Percentiles rank a stretch among this genome's conserved stretches.
Evolutionary conservation across 1,140 invertebrate species (phyloP).

Genomic region (Nasonia giraulti): DNA sequence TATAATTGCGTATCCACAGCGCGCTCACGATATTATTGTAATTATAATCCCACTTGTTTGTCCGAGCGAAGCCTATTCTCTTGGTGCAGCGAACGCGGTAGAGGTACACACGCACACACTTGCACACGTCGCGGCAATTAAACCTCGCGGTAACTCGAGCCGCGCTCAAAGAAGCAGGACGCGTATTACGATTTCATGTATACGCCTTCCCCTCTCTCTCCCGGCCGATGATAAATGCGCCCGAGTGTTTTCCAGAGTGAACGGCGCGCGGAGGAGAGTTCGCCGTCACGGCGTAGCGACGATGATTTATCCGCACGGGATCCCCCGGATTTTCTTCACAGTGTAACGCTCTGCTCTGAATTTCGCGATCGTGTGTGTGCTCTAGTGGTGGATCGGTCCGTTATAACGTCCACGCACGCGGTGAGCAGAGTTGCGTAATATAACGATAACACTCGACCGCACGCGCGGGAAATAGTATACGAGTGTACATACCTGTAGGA

Average conservation of each 20-base stretch:
- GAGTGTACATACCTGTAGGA: neutral
- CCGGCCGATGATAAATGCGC: conserved; percentile 59
- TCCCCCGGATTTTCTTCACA: conserved; percentile 11
- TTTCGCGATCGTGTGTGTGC: neutral
- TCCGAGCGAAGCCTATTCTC: neutral
- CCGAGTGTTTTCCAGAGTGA: neutral
- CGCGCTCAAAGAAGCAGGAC: conserved; percentile 23
- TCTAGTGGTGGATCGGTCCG: conserved; percentile 1
- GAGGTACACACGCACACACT: neutral
- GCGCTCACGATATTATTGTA: neutral
- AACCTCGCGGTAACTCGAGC: conserved; percentile 62
- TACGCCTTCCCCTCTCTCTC: conserved; percentile 20
- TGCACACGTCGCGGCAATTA: conserved; percentile 58
- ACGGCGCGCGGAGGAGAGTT: neutral
- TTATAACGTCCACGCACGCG: conserved; percentile 11
- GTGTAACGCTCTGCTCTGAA: neutral
- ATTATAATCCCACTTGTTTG: neutral
- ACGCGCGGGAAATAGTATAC: conserved; percentile 6
- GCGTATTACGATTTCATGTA: conserved; percentile 58
- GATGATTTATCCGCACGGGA: conserved; percentile 35
- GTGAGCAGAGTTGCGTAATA: conserved; percentile 59
- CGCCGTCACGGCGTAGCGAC: neutral
- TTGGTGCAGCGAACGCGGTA: neutral
- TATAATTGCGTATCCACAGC: neutral
- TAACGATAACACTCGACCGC: conserved; percentile 48